Base-by-base conservation (phyloP, 2,113 vertebrate species). In the Marmota flaviventris region DNA sequence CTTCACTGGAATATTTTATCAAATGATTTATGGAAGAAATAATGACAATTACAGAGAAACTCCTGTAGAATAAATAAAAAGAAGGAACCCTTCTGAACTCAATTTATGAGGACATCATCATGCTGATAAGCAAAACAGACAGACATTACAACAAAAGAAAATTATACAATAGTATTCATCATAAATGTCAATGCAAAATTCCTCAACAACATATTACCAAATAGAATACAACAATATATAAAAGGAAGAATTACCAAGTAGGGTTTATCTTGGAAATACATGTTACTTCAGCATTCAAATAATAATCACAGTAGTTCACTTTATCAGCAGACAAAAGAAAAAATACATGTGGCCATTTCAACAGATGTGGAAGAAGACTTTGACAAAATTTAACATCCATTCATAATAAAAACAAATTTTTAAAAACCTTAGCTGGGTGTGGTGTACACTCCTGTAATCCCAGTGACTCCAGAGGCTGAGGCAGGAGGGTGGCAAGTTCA, bases 1-100 rank as follows among this genome's bases (percentile, higher is more conserved):
- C 53, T 95, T 89, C 56, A 81, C 78, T 89, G 58, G 51, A 58
- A 88, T 70, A 93, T 81, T 78, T 53, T 93, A 93, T 76, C 22
- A 75, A 65, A 78, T 2, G 4, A 45, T 37, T 75, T 89, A 75
- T 92, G 22, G 13, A 85, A 89, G 82, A 78, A 92, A 92, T 77
- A 78, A 87, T 42, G 63, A 83, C 18, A 81, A 85, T 70, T 94
- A 12, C 37, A 11, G 14, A 76, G 51, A 91, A 95, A 79, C 89
- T 82, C 39, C 58, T 89, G 32, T 16, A 83, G 37, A 73, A 92
- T 63, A 85, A 63, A 81, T 63, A 70, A 83, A 3, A 77, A 29
- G 69, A 89, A 77, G 56, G 37, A 95, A 69, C 14, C 1, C 7
- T 65, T 95, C 29, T 27, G 82, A 94, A 86, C 48, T 92, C 67